Evolutionary conservation across 2,888 invertebrate species (phyloP), one percentile per base, ranked within the genome.

Genomic region (Holacanthella duospinosa): DNA sequence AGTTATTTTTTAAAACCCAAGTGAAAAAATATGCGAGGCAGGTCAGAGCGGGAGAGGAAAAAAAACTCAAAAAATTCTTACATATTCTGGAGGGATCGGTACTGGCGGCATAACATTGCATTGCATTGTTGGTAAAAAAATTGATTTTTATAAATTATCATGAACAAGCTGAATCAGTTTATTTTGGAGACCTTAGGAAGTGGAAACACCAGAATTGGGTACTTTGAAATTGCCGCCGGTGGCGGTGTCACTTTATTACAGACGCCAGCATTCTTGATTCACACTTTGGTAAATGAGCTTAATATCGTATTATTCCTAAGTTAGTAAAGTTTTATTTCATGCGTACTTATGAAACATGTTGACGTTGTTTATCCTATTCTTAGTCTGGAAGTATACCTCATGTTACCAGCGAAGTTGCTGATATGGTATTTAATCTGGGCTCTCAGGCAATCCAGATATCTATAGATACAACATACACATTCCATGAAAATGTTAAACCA

Each of bases 371-470:
- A 29, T 25, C 60, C 57, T 61, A 26, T 58, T 74, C 81, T 62
- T 77, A 89, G 86, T 85, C 86, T 71, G 93, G 90, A 55, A 86
- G 87, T 77, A 83, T 92, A 57, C 89, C 91, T 0, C 87, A 91
- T 77, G 77, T 94, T 26, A 88, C 87, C 0, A 82, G 84, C 67
- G 90, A 89, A 78, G 86, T 88, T 0, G 81, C 89, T 60, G 79
- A 84, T 69, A 81, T 83, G 76, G 79, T 89, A 4, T 84, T 83
- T 55, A 21, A 24, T 29, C 19, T 55, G 16, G 28, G 9, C 9
- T 80, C 82, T 1, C 83, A 84, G 64, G 77, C 88, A 1, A 76
- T 91, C 25, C 86, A 88, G 76, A 80, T 90, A 64, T 86, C 90
- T 0, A 75, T 93, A 29, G 83, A 85, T 19, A 85, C 84, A 65